These are phyloP conservation scores for Propithecus coquereli DNA, from an alignment of 2,113 vertebrate species.

Conservation along the genomic window DNA sequence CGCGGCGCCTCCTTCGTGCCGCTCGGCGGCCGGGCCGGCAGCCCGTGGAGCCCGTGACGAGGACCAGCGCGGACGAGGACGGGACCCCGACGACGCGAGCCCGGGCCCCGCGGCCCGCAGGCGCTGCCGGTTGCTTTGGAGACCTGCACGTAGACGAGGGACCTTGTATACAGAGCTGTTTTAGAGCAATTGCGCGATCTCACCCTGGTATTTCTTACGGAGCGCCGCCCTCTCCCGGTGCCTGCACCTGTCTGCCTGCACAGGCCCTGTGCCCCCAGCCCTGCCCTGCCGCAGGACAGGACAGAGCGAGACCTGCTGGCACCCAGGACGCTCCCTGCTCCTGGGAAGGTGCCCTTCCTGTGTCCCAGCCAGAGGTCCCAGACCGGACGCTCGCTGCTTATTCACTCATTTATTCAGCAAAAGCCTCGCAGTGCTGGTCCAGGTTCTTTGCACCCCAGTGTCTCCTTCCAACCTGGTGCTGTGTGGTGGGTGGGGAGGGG, in stretches of 20 bases:
- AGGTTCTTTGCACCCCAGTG: background rate
- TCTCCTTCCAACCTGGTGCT: background rate
- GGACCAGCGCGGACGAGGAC: background rate
- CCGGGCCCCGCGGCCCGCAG: background rate
- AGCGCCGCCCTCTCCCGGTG: background rate
- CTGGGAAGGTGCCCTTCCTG: too few species aligned
- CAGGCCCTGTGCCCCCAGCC: background rate
- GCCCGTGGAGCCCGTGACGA: background rate
- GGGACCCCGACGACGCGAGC: background rate
- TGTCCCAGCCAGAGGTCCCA: too few species aligned
- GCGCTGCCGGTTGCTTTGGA: background rate
- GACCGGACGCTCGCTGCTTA: too few species aligned
- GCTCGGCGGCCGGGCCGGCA: background rate
- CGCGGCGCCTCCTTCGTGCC: slow-evolving; percentile 13
- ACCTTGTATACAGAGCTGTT: slow-evolving; percentile 50
- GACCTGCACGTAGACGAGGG: background rate
- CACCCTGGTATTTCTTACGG: background rate
- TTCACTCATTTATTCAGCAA: background rate
- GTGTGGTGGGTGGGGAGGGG: too few species aligned
- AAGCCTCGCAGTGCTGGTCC: background rate
- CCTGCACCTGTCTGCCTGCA: background rate
- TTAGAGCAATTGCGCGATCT: background rate
- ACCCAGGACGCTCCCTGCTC: background rate
- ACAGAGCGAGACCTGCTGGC: background rate
- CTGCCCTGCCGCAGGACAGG: background rate